A percentile compares a stretch with the other conserved stretches of the same genome.
Conservation (phyloP, 2,888 invertebrate genomes). For the Ischnura elegans region DNA sequence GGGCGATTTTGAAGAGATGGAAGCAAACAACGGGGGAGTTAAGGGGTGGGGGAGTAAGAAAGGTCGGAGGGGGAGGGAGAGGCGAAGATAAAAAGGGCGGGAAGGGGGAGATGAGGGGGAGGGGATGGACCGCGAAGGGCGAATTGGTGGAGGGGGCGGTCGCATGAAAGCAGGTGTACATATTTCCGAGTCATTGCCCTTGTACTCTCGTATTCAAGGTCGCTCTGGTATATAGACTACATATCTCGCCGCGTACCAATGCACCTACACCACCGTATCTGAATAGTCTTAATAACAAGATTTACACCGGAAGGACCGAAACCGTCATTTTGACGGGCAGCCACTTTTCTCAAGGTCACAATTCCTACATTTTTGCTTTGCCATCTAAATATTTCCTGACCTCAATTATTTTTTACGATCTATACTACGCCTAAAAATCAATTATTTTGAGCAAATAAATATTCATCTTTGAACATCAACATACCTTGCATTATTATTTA, state of each 20-base stretch:
- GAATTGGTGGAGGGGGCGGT: background rate
- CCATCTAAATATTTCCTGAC: no score
- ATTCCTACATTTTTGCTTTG: no score
- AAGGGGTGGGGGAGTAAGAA: background rate
- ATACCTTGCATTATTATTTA: no score
- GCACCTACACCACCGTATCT: no score
- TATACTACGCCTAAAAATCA: no score
- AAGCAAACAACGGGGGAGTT: background rate
- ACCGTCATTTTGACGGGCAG: no score
- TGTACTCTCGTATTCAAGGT: conserved; percentile 20
- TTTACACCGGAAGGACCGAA: no score
- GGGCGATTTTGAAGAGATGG: background rate
- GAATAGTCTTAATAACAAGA: no score
- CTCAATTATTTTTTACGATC: no score
- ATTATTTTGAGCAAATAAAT: no score
- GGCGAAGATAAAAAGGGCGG: background rate
- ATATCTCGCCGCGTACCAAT: background rate
- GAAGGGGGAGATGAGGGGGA: background rate
- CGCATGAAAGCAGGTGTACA: background rate
- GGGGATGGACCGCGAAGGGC: background rate
- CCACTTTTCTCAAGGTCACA: no score
- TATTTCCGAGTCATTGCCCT: conserved; percentile 1
- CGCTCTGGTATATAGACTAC: background rate
- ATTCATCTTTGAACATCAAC: no score
- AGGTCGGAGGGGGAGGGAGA: background rate